Base-by-base conservation (phyloP, 2,113 vertebrate species). In the Arenaria interpres region DNA sequence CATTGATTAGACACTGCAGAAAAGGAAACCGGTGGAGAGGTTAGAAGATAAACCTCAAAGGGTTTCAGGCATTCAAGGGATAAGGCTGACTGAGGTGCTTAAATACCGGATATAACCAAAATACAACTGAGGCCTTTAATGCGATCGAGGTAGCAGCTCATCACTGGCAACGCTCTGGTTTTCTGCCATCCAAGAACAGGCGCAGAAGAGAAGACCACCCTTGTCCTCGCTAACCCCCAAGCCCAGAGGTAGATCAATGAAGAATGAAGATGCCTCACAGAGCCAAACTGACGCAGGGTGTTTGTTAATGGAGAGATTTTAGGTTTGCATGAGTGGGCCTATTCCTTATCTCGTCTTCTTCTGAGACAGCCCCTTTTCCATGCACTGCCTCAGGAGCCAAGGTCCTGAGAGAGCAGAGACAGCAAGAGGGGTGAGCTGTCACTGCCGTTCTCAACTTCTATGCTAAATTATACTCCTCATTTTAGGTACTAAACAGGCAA, bases 41-140 rank as follows among this genome's bases (percentile, higher is more conserved):
- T 71, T 78, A 63, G 57, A 92, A 90, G 54, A 96, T 68, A 78
- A 94, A 91, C 48, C 51, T 92, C 37, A 5, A 84, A 78, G 33
- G 24, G 43, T 89, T 89, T 89, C 72, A 89, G 48, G 32, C 83
- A 51, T 67, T 77, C 39, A 39, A 66, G 35, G 66, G 73, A 72
- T 82, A 68, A 84, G 33, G 60, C 56, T 68, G 88, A 54, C 56
- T 67, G 59, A 90, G 56, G 30, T 81, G 27, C 76, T 50, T 80
- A 74, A 77, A 54, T 67, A 59, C 22, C 33, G 35, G 17, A 66
- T 84, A 62, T 68, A 88, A 81, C 39, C 48, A 64, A 78, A 81
- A 71, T 28, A 32, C 56, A 60, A 5, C 28, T 8, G 64, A 90
- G 53, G 67, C 24, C n/a, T 51, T 88, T 66, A 88, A 32, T 27